phyloP scores from a whole-genome alignment of 1,140 invertebrate species.

The Bombus sylvicola region DNA sequence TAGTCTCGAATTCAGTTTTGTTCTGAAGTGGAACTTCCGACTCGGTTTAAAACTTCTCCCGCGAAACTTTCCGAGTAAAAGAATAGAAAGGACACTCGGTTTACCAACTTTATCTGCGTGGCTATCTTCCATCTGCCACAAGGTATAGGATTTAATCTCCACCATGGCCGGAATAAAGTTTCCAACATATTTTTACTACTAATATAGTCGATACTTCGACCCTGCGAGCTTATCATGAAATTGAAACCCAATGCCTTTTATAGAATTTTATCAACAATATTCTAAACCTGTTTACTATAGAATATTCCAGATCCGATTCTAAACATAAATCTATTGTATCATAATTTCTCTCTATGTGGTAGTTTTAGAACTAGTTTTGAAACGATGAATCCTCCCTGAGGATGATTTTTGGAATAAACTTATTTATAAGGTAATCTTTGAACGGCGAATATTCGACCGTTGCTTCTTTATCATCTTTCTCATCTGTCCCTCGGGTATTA shows the following conservation, averaged over 20 bases:
- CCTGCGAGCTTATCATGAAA: neutral
- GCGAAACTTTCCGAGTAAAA: slow-evolving; percentile 17
- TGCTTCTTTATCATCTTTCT: neutral
- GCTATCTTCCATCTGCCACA: neutral
- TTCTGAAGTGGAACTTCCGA: neutral
- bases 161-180: slow-evolving; percentile 14
- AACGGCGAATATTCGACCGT: neutral
- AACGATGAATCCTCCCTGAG: neutral
- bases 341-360: neutral
- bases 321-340: neutral
- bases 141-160: slow-evolving; percentile 2
- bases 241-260: too few species aligned
- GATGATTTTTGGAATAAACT: neutral
- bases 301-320: neutral
- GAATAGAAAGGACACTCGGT: slow-evolving; percentile 9
- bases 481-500: neutral
- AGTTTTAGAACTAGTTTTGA: neutral
- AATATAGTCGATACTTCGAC: neutral
- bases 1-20: slow-evolving; percentile 14
- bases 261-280: neutral
- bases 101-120: slow-evolving; percentile 20
- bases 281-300: neutral
- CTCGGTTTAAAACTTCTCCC: neutral
- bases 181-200: neutral
- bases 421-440: neutral